Evolutionary conservation across 2,113 vertebrate species (phyloP).

Genomic region (Gambusia holbrooki): DNA sequence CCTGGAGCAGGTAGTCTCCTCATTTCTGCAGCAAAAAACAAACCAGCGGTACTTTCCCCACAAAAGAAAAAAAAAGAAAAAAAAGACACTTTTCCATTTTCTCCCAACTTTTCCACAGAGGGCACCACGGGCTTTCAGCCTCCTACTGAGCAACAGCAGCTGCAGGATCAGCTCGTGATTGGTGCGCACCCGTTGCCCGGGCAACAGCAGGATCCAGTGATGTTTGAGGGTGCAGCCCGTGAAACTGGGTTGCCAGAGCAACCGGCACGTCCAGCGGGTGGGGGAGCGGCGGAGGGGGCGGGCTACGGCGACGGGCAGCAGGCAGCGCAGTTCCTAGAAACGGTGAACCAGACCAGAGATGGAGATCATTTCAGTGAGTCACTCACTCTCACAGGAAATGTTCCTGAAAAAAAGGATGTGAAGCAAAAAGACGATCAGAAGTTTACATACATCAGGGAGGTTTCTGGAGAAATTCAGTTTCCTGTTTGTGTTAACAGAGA

Average conservation of each 20-base stretch:
- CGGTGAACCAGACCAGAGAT: constrained; percentile 53
- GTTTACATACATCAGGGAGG: background rate
- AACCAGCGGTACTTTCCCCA: constrained; percentile 15
- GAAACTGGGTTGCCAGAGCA: constrained; percentile 69
- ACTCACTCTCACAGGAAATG: background rate
- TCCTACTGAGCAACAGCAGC: constrained; percentile 69
- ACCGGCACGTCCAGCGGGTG: constrained; percentile 60
- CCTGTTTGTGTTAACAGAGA: background rate
- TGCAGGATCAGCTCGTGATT: constrained; percentile 46
- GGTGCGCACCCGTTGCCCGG: constrained; percentile 59
- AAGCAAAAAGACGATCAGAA: background rate
- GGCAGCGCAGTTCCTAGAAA: constrained; percentile 54
- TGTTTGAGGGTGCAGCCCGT: constrained; percentile 39
- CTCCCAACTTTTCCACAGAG: constrained; percentile 71
- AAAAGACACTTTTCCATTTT: constrained; percentile 31
- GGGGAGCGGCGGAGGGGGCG: constrained; percentile 49
- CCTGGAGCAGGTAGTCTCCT: constrained; percentile 55
- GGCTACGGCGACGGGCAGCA: constrained; percentile 36
- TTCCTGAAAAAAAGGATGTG: background rate
- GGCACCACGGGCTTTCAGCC: constrained; percentile 56
- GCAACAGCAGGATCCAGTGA: constrained; percentile 69
- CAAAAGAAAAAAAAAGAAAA: background rate
- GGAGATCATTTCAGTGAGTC: constrained; percentile 71
- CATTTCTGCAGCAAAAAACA: constrained; percentile 32
- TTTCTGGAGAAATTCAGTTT: background rate